Conservation (phyloP, 1,140 invertebrate genomes). For the Neodiprion virginianus region DNA sequence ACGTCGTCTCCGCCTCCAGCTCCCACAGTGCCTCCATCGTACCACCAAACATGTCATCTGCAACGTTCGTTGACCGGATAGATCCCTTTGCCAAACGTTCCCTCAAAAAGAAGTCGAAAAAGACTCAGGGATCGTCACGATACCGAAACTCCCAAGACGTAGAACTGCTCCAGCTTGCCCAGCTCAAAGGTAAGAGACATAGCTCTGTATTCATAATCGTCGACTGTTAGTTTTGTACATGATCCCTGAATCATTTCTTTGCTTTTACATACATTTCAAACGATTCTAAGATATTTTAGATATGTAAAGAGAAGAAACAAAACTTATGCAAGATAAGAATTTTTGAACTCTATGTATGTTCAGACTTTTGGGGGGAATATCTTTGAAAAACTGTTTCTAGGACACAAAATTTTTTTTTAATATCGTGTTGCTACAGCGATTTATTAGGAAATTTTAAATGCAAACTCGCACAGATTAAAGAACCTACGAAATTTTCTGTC, state of each 20-base stretch:
- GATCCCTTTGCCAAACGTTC: slow-evolving; percentile 93
- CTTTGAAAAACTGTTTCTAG: too few species aligned
- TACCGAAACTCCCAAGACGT: slow-evolving; percentile 90
- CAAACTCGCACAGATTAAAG: too few species aligned
- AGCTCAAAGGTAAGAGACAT: slow-evolving; percentile 77
- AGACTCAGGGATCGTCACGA: slow-evolving; percentile 88
- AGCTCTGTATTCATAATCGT: slow-evolving; percentile 21
- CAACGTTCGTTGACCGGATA: slow-evolving; percentile 91
- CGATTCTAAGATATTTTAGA: too few species aligned
- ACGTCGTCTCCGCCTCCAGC: slow-evolving; percentile 28
- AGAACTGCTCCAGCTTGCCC: slow-evolving; percentile 84
- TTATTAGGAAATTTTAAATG: too few species aligned
- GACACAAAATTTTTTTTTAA: too few species aligned
- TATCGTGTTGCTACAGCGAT: too few species aligned
- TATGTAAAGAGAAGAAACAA: too few species aligned
- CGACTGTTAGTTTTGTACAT: neutral
- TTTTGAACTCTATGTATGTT: too few species aligned
- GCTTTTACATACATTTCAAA: too few species aligned
- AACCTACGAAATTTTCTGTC: too few species aligned
- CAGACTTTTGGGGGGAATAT: too few species aligned
- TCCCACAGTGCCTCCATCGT: slow-evolving; percentile 44
- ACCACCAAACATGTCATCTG: slow-evolving; percentile 73
- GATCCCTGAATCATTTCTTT: neutral
- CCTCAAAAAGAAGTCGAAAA: slow-evolving; percentile 91
- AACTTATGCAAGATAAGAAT: too few species aligned